Evolutionary conservation across 2,888 invertebrate genomes (phyloP).

Genomic region (Pycnomerus fuliginosus): DNA sequence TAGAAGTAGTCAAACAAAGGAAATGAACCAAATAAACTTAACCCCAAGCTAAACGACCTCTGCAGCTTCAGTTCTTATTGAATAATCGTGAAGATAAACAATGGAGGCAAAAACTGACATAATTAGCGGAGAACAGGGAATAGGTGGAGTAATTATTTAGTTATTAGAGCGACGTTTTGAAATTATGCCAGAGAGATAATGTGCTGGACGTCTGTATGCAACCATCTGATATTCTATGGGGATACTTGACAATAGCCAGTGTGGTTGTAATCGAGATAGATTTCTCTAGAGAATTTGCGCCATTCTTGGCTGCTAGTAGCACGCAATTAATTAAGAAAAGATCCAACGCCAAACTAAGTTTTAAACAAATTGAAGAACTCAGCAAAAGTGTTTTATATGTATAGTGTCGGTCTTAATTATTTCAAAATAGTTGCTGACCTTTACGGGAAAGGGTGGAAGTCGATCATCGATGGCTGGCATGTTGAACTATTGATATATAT

Average conservation of each 20-base stretch:
- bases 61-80: slow-evolving; percentile 17
- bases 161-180: slow-evolving; percentile 35
- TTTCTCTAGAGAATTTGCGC: too few relatives aligned
- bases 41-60: slow-evolving; percentile 21
- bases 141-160: slow-evolving; percentile 51
- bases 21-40: slow-evolving; percentile 33
- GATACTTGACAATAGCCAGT: slow-evolving; percentile 18
- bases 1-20: slow-evolving; percentile 34
- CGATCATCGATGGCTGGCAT: slow-evolving; percentile 18
- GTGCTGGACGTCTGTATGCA: slow-evolving; percentile 21
- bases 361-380: slow-evolving; percentile 29
- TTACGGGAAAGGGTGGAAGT: too few relatives aligned
- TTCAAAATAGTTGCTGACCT: too few relatives aligned
- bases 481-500: slow-evolving; percentile 22
- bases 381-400: slow-evolving; percentile 23
- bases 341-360: slow-evolving; percentile 7
- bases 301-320: neutral
- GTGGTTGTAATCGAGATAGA: too few relatives aligned
- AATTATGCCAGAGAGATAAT: slow-evolving; percentile 5
- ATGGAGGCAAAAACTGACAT: slow-evolving; percentile 36
- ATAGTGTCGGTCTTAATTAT: slow-evolving; percentile 1
- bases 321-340: slow-evolving; percentile 10
- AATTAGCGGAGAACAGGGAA: slow-evolving; percentile 41
- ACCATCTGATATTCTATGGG: slow-evolving; percentile 20
- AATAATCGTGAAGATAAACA: slow-evolving; percentile 30